phyloP scores from a whole-genome alignment of 2,113 vertebrate genomes.

The Athene noctua region DNA sequence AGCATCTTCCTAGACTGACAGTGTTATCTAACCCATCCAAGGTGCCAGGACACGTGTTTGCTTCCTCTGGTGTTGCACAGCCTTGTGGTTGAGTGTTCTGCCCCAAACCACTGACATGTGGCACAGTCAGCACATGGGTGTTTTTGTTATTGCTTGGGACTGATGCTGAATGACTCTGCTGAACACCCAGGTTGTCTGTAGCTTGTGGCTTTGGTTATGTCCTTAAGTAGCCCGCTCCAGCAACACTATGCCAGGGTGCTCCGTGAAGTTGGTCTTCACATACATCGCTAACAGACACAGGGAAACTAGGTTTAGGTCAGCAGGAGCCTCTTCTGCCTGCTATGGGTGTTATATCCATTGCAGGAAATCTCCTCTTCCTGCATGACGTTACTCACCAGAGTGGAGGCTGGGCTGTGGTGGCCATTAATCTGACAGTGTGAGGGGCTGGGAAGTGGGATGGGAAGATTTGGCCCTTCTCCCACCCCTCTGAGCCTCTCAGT shows the following conservation, averaged over 20 bases:
- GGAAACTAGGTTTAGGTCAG: neutral
- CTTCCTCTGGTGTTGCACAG: neutral
- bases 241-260: accelerated
- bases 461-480: neutral
- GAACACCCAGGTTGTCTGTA: neutral
- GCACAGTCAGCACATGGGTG: neutral
- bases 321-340: neutral
- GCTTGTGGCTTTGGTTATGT: neutral
- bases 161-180: neutral
- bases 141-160: neutral
- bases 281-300: accelerated
- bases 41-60: neutral
- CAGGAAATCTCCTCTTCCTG: neutral
- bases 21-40: neutral
- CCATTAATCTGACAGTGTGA: neutral
- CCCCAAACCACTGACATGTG: neutral
- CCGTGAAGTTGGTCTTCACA: neutral
- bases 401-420: neutral
- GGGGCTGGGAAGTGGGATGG: neutral
- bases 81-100: neutral
- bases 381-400: neutral
- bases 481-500: neutral
- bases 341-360: neutral
- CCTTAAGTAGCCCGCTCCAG: neutral
- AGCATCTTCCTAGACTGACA: neutral